A percentile compares a stretch with the other conserved stretches of the same genome.
Evolutionary conservation across 2,888 invertebrate species (phyloP).

Genomic region (Steinernema scapterisci): DNA sequence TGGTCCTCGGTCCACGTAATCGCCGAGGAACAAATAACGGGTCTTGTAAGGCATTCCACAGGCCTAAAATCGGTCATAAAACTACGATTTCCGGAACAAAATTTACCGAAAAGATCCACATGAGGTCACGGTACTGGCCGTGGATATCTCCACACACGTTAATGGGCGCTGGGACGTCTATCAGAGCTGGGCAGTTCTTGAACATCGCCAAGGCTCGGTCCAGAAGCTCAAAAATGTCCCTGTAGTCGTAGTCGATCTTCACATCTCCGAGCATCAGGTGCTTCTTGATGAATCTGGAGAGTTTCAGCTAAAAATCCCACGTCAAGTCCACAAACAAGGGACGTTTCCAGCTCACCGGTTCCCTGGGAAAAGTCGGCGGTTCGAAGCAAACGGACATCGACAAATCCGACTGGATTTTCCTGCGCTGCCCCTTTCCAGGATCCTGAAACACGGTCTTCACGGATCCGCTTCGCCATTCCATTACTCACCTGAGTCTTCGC

Average conservation of each 20-base stretch:
- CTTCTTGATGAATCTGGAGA: slow-evolving; percentile 35
- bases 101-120: slow-evolving; percentile 41
- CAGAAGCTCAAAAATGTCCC: slow-evolving; percentile 25
- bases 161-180: slow-evolving; percentile 19
- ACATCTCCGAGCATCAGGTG: slow-evolving; percentile 38
- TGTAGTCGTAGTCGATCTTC: slow-evolving; percentile 28
- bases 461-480: too few species aligned
- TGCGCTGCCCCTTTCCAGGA: not conserved
- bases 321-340: too few species aligned
- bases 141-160: not conserved
- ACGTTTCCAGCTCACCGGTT: not conserved
- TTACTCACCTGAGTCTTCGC: too few species aligned
- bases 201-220: slow-evolving; percentile 17
- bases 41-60: slow-evolving; percentile 48
- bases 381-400: not conserved
- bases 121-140: slow-evolving; percentile 40
- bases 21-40: slow-evolving; percentile 55
- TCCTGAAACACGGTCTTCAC: too few species aligned
- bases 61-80: slow-evolving; percentile 35
- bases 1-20: slow-evolving; percentile 60
- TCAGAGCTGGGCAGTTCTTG: not conserved
- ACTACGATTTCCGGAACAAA: not conserved
- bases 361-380: not conserved
- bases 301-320: slow-evolving; percentile 19
- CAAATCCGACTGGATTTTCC: not conserved